phyloP scores from a whole-genome alignment of 2,888 invertebrate genomes.

The Plagodis pulveraria region DNA sequence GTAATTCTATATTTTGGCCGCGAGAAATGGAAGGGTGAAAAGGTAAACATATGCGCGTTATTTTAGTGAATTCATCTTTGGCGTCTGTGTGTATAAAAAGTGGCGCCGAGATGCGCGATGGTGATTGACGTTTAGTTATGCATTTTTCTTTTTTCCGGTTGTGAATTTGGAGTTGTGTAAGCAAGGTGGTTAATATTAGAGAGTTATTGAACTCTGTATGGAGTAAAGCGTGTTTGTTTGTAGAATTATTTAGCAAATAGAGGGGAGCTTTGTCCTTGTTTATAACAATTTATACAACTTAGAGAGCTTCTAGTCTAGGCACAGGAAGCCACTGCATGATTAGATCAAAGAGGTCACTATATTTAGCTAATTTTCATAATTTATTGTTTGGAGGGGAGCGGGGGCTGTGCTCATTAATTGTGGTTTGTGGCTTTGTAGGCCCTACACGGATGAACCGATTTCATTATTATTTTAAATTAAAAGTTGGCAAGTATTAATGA shows the following conservation, averaged over 20 bases:
- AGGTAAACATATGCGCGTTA: conserved; percentile 79
- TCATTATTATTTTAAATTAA: no score
- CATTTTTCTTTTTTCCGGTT: conserved; percentile 49
- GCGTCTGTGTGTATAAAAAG: conserved; percentile 73
- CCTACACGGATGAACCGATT: no score
- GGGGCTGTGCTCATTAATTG: no score
- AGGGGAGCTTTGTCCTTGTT: conserved; percentile 7
- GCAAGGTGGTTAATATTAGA: conserved; percentile 35
- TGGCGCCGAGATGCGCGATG: conserved; percentile 67
- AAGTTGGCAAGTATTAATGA: no score
- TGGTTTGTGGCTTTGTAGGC: no score
- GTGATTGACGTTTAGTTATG: conserved; percentile 75
- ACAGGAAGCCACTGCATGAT: no score
- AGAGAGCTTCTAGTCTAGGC: no score
- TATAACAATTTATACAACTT: no score
- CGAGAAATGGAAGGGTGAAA: conserved; percentile 82
- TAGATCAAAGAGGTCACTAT: no score
- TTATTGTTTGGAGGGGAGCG: no score
- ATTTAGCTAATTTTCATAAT: no score
- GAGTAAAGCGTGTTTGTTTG: conserved; percentile 17
- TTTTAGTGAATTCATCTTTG: conserved; percentile 81
- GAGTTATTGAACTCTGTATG: conserved; percentile 31
- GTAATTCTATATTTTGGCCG: conserved; percentile 83
- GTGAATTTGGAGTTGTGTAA: conserved; percentile 36
- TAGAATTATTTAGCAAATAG: conserved; percentile 22